Percentiles rank a stretch among this genome's conserved stretches.
Evolutionary conservation across 2,888 invertebrate species (phyloP).

Genomic region (Allygus modestus): DNA sequence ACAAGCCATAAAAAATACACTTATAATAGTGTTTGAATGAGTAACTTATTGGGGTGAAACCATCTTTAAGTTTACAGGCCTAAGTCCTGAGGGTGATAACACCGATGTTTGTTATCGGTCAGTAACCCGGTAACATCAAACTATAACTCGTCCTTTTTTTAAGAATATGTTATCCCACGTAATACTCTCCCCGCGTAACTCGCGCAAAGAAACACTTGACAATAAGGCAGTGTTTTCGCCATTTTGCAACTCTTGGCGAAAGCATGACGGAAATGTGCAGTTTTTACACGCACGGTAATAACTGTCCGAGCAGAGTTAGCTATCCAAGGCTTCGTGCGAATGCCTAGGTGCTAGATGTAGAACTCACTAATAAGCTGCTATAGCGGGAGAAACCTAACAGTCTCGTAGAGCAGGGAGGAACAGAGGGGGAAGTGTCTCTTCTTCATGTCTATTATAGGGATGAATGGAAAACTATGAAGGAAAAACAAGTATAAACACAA

Average conservation of each 20-base stretch:
- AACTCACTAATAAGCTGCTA: neutral
- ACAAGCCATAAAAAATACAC: too few species aligned
- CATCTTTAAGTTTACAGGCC: too few species aligned
- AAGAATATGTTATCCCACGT: neutral
- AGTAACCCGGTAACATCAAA: too few species aligned
- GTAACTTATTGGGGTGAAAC: too few species aligned
- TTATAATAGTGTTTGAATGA: too few species aligned
- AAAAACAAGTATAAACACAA: too few species aligned
- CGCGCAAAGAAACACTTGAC: neutral
- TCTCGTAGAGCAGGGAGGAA: neutral
- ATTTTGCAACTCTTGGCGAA: neutral
- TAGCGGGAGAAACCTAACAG: neutral
- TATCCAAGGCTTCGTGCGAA: neutral
- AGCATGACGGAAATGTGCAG: constrained; percentile 26
- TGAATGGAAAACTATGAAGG: too few species aligned
- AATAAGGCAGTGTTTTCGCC: neutral
- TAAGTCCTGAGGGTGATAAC: too few species aligned
- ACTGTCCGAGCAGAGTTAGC: neutral
- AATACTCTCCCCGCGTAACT: constrained; percentile 1
- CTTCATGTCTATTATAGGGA: too few species aligned
- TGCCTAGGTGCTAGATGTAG: neutral
- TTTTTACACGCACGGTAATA: neutral
- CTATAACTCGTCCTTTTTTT: neutral
- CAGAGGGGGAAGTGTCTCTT: neutral
- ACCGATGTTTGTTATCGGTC: too few species aligned